These are phyloP conservation scores for Drosophila ustulata DNA, from an alignment of 2,888 invertebrate genomes.

Conservation along the genomic window DNA sequence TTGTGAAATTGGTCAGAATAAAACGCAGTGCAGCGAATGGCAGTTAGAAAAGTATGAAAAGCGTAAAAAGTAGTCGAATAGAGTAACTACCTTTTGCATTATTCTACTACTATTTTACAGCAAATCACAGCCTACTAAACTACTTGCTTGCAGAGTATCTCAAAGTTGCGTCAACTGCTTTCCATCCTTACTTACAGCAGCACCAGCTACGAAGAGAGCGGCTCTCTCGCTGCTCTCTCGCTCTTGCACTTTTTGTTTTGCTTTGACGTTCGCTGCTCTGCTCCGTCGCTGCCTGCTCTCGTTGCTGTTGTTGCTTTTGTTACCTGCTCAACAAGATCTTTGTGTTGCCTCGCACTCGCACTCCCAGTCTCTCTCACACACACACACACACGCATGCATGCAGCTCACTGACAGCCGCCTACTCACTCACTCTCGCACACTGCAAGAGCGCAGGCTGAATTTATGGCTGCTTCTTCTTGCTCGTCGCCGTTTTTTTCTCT, in stretches of 20 bases:
- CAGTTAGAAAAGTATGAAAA: conserved; percentile 7
- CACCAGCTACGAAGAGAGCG: conserved; percentile 30
- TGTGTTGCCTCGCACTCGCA: conserved; percentile 53
- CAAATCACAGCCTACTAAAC: conserved; percentile 26
- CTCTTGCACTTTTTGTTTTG: conserved; percentile 81
- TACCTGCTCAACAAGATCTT: conserved; percentile 79
- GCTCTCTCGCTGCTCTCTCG: conserved; percentile 49
- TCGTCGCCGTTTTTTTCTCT: conserved; percentile 40
- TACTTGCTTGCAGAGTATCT: conserved; percentile 17
- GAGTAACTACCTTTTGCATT: conserved; percentile 28
- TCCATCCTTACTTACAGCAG: neutral
- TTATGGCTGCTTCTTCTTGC: conserved; percentile 35
- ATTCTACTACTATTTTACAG: conserved; percentile 40
- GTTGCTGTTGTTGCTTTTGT: conserved; percentile 43
- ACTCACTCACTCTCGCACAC: conserved; percentile 60
- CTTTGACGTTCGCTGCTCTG: conserved; percentile 77
- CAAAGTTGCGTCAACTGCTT: neutral
- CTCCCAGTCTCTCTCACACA: conserved; percentile 25
- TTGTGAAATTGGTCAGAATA: conserved; percentile 61
- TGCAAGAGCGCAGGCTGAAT: conserved; percentile 44
- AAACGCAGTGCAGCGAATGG: neutral
- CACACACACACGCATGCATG: conserved; percentile 13
- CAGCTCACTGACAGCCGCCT: conserved; percentile 40
- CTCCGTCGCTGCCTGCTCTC: conserved; percentile 25
- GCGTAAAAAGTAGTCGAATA: conserved; percentile 6